Conservation (phyloP, 2,797 vertebrate species). For the Acomys russatus region DNA sequence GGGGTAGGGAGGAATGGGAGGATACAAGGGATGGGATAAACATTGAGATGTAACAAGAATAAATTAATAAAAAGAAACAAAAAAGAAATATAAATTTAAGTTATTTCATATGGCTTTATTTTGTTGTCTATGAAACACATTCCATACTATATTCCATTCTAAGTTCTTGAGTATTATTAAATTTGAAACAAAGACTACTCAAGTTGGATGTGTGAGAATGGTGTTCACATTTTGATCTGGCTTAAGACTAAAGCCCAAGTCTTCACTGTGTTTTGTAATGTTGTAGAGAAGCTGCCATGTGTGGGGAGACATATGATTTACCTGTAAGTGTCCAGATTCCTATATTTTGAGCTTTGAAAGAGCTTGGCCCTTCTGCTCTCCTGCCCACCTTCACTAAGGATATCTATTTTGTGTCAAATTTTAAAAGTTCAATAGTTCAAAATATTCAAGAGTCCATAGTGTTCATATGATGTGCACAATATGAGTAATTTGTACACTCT, state of each 20-base stretch:
- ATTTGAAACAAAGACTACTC: background rate
- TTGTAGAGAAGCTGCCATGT: background rate
- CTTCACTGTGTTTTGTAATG: background rate
- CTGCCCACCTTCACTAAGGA: background rate
- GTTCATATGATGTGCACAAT: background rate
- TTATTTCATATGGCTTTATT: background rate
- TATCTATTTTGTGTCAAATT: background rate
- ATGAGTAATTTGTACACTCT: background rate
- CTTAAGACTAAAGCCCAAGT: background rate
- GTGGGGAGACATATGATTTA: background rate
- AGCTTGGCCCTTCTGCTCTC: background rate
- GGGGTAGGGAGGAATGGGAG: too few species aligned
- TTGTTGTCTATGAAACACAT: background rate
- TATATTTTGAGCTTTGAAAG: background rate
- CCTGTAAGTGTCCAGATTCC: background rate
- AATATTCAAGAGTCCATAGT: background rate
- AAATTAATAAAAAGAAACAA: too few species aligned
- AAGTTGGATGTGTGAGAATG: background rate
- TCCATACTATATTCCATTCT: background rate
- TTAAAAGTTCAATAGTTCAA: background rate
- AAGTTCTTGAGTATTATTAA: background rate
- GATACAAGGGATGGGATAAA: too few species aligned
- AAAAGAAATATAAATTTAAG: slow-evolving; percentile 7
- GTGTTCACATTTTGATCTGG: background rate
- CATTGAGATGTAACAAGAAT: too few species aligned